Evolutionary conservation across 2,888 invertebrate species (phyloP), one percentile per base, ranked within the genome.

Genomic region (Catocala nupta): DNA sequence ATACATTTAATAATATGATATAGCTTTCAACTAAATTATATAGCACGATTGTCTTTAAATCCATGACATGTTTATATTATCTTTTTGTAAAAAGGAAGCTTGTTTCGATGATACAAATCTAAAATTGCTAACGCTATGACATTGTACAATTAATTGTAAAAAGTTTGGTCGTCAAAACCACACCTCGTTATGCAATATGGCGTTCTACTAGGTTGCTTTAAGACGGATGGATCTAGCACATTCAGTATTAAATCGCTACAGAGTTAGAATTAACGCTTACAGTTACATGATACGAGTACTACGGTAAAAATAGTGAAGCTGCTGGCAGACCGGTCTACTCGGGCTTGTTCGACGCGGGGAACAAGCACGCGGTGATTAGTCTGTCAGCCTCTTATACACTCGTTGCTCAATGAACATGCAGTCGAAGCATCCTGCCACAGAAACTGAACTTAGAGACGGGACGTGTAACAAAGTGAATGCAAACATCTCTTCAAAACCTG

Each of bases 211-310:
- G 79, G 86, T 87, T 87, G 86, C 83, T 85, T 88, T 76, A 83
- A 87, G 82, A 87, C 84, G 88, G 89, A 89, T 89, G 87, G 86
- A 90, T 82, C 90, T 90, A 90, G 89, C 90, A 90, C 88, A 90
- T 90, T 89, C 83, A 91, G 83, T 89, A 84, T 84, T 86, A 83
- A 86, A 83, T 84, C 76, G 78, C 91, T 91, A 91, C 85, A 84
- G 81, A 90, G 81, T 90, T 87, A 88, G 82, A 88, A 85, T 86
- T 83, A 87, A 85, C 81, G 83, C 86, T 88, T 88, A 88, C 65
- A 82, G 61, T 75, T 83, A 87, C 73, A 83, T 80, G 81, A 85
- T 82, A 86, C 82, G 81, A 88, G 76, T 79, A 84, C 84, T 87
- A 89, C 78, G 68, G 80, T 83, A 83, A 83, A 83, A 84, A 81